phyloP scores from a whole-genome alignment of 2,113 vertebrate genomes.

The Taurulus bubalis region DNA sequence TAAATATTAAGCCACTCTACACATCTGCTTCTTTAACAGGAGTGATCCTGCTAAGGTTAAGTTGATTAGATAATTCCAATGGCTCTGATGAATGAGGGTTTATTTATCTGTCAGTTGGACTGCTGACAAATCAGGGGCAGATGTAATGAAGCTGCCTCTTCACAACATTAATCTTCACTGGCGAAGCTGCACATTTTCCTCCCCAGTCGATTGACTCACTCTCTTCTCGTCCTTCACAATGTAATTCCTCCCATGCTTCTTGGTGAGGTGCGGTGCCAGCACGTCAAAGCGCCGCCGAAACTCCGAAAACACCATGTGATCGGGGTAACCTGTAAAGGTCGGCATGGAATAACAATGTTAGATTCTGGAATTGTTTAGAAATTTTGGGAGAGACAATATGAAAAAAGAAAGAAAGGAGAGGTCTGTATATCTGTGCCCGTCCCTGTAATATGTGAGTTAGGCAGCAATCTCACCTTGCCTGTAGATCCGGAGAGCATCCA shows the following conservation, averaged over 20 bases:
- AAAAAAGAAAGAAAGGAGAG: not conserved
- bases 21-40: slow-evolving; percentile 59
- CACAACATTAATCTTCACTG: slow-evolving; percentile 73
- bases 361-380: slow-evolving; percentile 2
- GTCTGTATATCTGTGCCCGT: not conserved
- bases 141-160: slow-evolving; percentile 76
- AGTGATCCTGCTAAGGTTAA: slow-evolving; percentile 67
- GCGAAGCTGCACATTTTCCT: slow-evolving; percentile 48
- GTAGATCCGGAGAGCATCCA: slow-evolving; percentile 94
- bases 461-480: slow-evolving; percentile 88
- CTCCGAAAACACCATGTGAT: slow-evolving; percentile 98
- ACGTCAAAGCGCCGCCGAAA: slow-evolving; percentile 96
- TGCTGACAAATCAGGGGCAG: slow-evolving; percentile 76
- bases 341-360: slow-evolving; percentile 13
- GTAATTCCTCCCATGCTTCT: slow-evolving; percentile 97
- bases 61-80: slow-evolving; percentile 79
- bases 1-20: slow-evolving; percentile 31
- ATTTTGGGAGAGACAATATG: not conserved
- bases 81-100: slow-evolving; percentile 75
- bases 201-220: slow-evolving; percentile 81
- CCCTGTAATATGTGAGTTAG: not conserved
- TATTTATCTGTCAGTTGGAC: slow-evolving; percentile 73
- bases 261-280: slow-evolving; percentile 95
- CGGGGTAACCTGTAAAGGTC: slow-evolving; percentile 89
- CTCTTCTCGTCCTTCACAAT: slow-evolving; percentile 95